Evolutionary conservation across 64 coral and sea anemone genomes (phyloP).

Genomic region (Montipora sp.): DNA sequence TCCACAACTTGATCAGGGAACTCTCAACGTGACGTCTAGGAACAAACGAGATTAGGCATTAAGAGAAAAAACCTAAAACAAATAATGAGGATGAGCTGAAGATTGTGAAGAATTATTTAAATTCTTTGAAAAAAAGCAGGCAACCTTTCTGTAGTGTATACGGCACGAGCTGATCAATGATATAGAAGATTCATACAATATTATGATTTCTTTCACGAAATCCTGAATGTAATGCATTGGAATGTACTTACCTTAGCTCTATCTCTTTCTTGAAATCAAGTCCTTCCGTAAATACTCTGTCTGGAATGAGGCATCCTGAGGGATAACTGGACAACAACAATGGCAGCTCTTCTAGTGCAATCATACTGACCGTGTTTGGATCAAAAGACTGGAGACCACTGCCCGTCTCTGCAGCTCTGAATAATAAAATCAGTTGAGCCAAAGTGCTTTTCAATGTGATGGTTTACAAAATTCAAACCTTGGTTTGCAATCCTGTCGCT

Average conservation of each 20-base stretch:
- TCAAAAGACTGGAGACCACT: conserved; percentile 78
- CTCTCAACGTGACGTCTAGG: conserved; percentile 47
- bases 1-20: conserved; percentile 59
- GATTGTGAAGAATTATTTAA: background rate
- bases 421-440: background rate
- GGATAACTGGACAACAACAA: conserved; percentile 37
- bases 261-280: conserved; percentile 29
- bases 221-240: background rate
- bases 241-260: conserved; percentile 68
- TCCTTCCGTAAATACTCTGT: conserved; percentile 43
- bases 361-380: conserved; percentile 85
- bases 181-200: too few species aligned
- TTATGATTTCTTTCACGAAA: background rate
- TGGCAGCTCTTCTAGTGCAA: conserved; percentile 80
- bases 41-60: background rate
- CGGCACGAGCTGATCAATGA: background rate
- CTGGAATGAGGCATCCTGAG: conserved; percentile 63
- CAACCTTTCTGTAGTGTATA: background rate
- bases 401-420: conserved; percentile 60
- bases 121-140: too few species aligned
- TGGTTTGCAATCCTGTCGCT: too few species aligned
- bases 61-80: background rate
- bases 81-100: background rate
- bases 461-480: too few species aligned
- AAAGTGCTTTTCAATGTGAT: background rate